Base-by-base conservation (phyloP, 2,113 vertebrate species). In the Callipepla squamata region DNA sequence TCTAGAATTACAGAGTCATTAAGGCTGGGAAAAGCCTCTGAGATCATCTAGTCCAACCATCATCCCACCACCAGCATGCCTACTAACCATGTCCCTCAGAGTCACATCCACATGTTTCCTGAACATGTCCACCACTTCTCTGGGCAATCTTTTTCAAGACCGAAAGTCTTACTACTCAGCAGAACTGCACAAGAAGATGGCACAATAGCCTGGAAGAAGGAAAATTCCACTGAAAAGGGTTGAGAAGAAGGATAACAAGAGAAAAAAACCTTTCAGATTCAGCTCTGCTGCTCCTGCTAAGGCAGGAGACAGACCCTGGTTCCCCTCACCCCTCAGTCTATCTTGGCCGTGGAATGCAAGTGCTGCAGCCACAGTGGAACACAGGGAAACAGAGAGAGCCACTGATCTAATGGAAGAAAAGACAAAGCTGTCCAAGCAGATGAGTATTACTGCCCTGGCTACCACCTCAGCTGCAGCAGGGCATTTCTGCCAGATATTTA, bases 391-490 rank as follows among this genome's bases (percentile, higher is more conserved):
- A 90, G 69, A 45, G 32, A 90, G 85, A 78, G 44, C 9, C 66
- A 80, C 70, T 50, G 84, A 85, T 85, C 87, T 85, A 96, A 87
- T 67, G 87, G 95, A 96, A 95, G 91, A 95, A 93, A 91, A 89
- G 57, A 89, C 34, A 80, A 61, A 51, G 21, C 57, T 70, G 53
- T 80, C 67, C 80, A 89, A 73, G 48, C 0, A 1, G 76, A 77
- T 92, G 81, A 96, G 79, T 85, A 78, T 85, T 94, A 77, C 87
- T 93, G 40, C 22, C 85, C 92, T 93, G 81, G 85, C 75, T 93
- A 79, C 67, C 72, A 74, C 47, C 13, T n/a, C 59, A 74, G 72
- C 38, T 94, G 63, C 72, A 89, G 0, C 20, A 7, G 76, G 63
- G 45, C 63, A 89, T 74, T 91, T 89, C 89, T 93, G 65, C 63